A percentile compares a stretch with the other conserved stretches of the same genome.
phyloP scores from a whole-genome alignment of 1,140 invertebrate genomes.

The Polyergus mexicanus region DNA sequence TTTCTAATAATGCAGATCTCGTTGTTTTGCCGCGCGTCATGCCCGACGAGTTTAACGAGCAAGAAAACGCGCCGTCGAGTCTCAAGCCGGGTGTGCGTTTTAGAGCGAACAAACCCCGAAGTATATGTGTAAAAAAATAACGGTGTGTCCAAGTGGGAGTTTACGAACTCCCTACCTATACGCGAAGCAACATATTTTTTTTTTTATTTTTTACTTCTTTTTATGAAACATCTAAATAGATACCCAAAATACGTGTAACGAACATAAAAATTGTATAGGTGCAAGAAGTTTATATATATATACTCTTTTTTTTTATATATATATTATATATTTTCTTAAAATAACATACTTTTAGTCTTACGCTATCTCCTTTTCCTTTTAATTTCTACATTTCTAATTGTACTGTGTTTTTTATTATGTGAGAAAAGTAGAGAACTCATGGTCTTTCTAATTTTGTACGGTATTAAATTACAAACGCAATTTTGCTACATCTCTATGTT shows the following conservation, averaged over 20 bases:
- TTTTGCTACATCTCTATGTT: constrained; percentile 17
- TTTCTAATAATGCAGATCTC: constrained; percentile 55
- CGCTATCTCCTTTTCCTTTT: constrained; percentile 20
- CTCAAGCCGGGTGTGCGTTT: constrained; percentile 19
- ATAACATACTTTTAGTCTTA: constrained; percentile 4
- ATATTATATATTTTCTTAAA: constrained; percentile 10
- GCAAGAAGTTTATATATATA: constrained; percentile 18
- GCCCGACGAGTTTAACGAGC: constrained; percentile 52
- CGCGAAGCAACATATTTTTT: background rate
- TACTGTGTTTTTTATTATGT: constrained; percentile 14
- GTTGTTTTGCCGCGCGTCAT: constrained; percentile 58
- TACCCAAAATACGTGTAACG: too few relatives aligned
- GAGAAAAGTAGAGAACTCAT: constrained; percentile 24
- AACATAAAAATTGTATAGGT: constrained; percentile 13
- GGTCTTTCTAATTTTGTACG: constrained; percentile 12
- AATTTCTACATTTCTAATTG: constrained; percentile 35
- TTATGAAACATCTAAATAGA: too few relatives aligned
- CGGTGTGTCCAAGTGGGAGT: constrained; percentile 16
- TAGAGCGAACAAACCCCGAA: constrained; percentile 24
- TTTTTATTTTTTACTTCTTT: too few relatives aligned
- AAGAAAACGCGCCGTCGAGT: constrained; percentile 37
- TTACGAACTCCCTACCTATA: background rate
- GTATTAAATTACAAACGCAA: constrained; percentile 23
- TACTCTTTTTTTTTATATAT: background rate
- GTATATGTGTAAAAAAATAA: constrained; percentile 41